Conservation (phyloP, 2,888 invertebrate genomes). For the Dryadula phaetusa region DNA sequence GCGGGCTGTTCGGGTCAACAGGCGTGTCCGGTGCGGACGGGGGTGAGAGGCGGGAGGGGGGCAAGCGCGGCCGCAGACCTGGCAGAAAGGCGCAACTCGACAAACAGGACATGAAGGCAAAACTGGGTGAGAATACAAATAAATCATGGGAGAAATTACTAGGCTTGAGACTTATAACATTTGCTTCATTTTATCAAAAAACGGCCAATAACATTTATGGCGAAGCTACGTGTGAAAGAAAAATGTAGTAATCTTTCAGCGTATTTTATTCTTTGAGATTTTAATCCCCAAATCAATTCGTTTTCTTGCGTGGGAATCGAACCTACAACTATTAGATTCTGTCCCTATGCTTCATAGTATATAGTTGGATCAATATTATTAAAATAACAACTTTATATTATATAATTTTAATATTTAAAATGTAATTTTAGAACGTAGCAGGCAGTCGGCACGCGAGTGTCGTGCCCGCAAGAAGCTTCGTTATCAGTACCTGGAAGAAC, state of each 20-base stretch:
- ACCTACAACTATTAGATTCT: too few species aligned
- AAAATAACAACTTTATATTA: too few species aligned
- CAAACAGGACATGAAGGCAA: constrained; percentile 97
- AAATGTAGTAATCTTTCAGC: too few species aligned
- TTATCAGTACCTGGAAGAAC: constrained; percentile 98
- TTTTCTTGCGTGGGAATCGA: too few species aligned
- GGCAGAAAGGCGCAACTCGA: constrained; percentile 93
- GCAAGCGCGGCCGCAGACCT: constrained; percentile 94
- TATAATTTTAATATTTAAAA: background rate
- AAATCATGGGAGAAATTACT: too few species aligned
- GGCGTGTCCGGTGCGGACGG: constrained; percentile 73
- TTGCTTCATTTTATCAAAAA: too few species aligned
- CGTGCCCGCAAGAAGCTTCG: constrained; percentile 97
- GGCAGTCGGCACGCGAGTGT: constrained; percentile 98
- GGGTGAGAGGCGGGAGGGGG: constrained; percentile 90
- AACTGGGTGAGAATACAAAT: constrained; percentile 93
- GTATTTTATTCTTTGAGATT: too few species aligned
- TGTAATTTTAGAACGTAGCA: constrained; percentile 90
- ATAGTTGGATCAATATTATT: too few species aligned
- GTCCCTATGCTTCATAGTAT: background rate
- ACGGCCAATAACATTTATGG: too few species aligned
- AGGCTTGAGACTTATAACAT: too few species aligned
- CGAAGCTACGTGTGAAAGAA: too few species aligned
- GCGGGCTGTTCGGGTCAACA: constrained; percentile 64
- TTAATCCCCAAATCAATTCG: too few species aligned